phyloP scores from a whole-genome alignment of 1,140 invertebrate species.

The Neodiprion lecontei region DNA sequence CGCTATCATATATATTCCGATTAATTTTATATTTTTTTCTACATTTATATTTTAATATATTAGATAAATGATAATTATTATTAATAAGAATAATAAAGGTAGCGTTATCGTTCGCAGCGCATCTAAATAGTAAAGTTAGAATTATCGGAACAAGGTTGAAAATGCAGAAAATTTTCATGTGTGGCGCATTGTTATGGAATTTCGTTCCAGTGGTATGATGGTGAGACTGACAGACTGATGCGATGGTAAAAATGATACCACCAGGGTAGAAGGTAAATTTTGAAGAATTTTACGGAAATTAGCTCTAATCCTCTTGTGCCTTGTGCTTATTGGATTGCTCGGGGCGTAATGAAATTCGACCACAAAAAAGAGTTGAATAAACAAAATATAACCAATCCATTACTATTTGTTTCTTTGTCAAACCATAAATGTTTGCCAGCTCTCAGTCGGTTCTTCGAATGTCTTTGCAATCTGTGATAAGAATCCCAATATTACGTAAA shows the following conservation, averaged over 20 bases:
- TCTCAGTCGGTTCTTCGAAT: background rate
- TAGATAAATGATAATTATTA: constrained; percentile 6
- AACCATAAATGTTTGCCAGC: background rate
- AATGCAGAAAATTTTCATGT: constrained; percentile 14
- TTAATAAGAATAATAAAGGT: background rate
- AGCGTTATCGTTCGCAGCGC: too few relatives aligned
- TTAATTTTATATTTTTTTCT: constrained; percentile 23
- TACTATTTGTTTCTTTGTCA: background rate
- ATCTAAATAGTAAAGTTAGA: background rate
- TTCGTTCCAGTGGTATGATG: constrained; percentile 38
- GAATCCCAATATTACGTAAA: background rate
- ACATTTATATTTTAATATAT: constrained; percentile 19
- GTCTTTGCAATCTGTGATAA: background rate
- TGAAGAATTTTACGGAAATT: constrained; percentile 1
- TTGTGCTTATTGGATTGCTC: constrained; percentile 20
- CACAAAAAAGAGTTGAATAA: background rate
- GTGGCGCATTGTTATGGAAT: constrained; percentile 51
- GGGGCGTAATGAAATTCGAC: background rate
- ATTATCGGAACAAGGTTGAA: background rate
- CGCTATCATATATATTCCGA: background rate
- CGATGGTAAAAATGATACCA: constrained; percentile 25
- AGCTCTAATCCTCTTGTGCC: constrained; percentile 23
- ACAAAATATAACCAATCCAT: background rate
- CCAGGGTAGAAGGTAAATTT: constrained; percentile 24
- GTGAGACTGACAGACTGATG: constrained; percentile 32